phyloP scores from a whole-genome alignment of 2,113 vertebrate species.

The Cyanoliseus patagonus region DNA sequence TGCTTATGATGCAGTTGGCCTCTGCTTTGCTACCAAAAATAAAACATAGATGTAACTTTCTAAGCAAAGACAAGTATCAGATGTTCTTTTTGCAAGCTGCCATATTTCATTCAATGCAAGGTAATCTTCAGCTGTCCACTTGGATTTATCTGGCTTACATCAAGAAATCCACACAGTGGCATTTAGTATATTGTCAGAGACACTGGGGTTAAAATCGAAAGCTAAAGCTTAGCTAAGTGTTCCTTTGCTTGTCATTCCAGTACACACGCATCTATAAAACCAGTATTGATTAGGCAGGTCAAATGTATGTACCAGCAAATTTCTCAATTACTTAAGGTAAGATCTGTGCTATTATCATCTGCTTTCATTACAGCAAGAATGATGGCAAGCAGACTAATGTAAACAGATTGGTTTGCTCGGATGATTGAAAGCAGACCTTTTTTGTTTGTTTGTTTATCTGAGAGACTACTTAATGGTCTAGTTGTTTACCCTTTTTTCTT shows the following conservation, averaged over 20 bases:
- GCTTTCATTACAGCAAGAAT: neutral
- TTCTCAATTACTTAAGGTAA: neutral
- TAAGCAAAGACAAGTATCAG: constrained; percentile 44
- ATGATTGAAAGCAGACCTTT: neutral
- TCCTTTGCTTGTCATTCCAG: neutral
- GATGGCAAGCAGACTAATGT: neutral
- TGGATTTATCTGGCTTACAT: constrained; percentile 27
- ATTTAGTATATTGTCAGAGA: neutral
- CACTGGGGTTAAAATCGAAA: neutral
- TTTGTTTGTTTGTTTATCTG: neutral
- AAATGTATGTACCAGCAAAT: neutral
- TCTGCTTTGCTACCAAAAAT: constrained; percentile 49
- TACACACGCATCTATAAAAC: neutral
- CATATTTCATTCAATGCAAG: constrained; percentile 14
- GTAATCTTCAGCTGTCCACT: constrained; percentile 45
- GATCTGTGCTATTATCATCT: neutral
- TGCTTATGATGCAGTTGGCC: constrained; percentile 33
- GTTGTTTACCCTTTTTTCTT: neutral
- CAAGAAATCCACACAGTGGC: constrained; percentile 8
- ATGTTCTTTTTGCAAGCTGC: constrained; percentile 48
- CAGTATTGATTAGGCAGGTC: neutral
- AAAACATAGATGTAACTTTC: constrained; percentile 23
- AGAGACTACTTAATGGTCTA: neutral
- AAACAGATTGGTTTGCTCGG: neutral
- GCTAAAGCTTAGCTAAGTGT: neutral